Evolutionary conservation across 2,888 invertebrate species (phyloP), one percentile per base, ranked within the genome.

Genomic region (Eulithis prunata): DNA sequence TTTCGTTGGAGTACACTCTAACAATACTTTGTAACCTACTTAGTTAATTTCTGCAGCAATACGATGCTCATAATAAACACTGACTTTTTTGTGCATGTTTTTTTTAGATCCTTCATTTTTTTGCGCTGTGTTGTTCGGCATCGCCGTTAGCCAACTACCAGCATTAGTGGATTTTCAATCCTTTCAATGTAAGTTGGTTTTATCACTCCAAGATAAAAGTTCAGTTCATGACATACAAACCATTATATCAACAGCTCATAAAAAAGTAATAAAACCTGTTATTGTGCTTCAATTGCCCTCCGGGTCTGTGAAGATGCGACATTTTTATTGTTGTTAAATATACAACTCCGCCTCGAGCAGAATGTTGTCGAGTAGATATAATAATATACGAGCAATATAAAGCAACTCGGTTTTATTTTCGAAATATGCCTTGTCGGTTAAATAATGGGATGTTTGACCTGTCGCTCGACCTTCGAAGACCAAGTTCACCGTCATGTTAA

Each of bases 251-350:
- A 12, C 45, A 21, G 36, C 36, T 5, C 32, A 51, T 60, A 32
- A 64, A 64, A 55, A 53, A 46, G 38, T 53, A 41, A 65, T 53
- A 65, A 57, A 60, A 61, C n/a, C n/a, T 36, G 32, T 41, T 21
- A 21, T 21, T 21, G 21, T 21, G 21, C 21, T 21, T 21, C 21
- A 38, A 14, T 36, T 57, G 46, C 43, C 14, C 61, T 61, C 21
- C 28, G 13, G 57, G 56, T 32, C n/a, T 21, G 36, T 66, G 32
- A 57, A 66, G 61, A 54, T 49, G 47, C 43, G 43, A 36, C 61
- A 57, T 57, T 66, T 62, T 61, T 62, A 66, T 62, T 47, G 65
- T 61, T 32, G 41, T 41, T 13, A 47, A 58, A 49, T 62, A 62
- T 43, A 55, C 28, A 57, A 21, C 10, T 21, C 21, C 21, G 21